These are phyloP conservation scores for Perca flavescens DNA, from an alignment of 2,113 vertebrate species.

Conservation along the genomic window DNA sequence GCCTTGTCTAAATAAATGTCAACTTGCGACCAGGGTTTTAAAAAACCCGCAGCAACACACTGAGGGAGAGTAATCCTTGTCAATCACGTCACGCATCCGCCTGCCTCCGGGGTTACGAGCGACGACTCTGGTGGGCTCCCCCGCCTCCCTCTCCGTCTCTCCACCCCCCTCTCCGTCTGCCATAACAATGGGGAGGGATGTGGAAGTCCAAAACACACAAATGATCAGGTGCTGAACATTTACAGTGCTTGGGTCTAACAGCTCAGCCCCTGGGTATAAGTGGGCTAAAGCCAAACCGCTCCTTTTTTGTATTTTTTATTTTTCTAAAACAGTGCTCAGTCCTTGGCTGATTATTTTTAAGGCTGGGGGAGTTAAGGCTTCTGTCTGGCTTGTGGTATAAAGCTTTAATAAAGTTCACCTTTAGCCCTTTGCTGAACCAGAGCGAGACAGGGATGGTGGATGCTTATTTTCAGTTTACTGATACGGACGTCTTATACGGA, in stretches of 20 bases:
- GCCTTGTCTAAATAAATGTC: slow-evolving; percentile 93
- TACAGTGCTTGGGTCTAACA: slow-evolving; percentile 54
- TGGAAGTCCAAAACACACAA: slow-evolving; percentile 89
- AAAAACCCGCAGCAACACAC: slow-evolving; percentile 76
- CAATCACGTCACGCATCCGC: slow-evolving; percentile 84
- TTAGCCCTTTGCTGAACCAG: slow-evolving; percentile 31
- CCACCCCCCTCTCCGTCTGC: slow-evolving; percentile 60
- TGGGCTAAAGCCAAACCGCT: slow-evolving; percentile 42
- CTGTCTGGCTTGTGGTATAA: slow-evolving; percentile 83
- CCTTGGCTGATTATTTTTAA: slow-evolving; percentile 87
- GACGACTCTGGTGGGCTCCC: slow-evolving; percentile 85
- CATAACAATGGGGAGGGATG: slow-evolving; percentile 86
- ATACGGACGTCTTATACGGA: too few relatives aligned
- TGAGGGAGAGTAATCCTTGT: slow-evolving; percentile 84
- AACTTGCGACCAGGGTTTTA: slow-evolving; percentile 80
- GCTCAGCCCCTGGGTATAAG: slow-evolving; percentile 9
- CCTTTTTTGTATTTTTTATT: slow-evolving; percentile 43
- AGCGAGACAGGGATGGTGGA: not conserved
- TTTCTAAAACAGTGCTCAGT: slow-evolving; percentile 82
- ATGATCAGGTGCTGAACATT: slow-evolving; percentile 84
- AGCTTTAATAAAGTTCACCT: slow-evolving; percentile 32
- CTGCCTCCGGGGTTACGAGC: slow-evolving; percentile 82
- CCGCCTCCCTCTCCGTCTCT: not conserved
- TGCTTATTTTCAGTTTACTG: not conserved
- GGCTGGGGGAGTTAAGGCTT: slow-evolving; percentile 87